Base-by-base conservation (phyloP, 2,797 vertebrate species). In the Characodon lateralis region DNA sequence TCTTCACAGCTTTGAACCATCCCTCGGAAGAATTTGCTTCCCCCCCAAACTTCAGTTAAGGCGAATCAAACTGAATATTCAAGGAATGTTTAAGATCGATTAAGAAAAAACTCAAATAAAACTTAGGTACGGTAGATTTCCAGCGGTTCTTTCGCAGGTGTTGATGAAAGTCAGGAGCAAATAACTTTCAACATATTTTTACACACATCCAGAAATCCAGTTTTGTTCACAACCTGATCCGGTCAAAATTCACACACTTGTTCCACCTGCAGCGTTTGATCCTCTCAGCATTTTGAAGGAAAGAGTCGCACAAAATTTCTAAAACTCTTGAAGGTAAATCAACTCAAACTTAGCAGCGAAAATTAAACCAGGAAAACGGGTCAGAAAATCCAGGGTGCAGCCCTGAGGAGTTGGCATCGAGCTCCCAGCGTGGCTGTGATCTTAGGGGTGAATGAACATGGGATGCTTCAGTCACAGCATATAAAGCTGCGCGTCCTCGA, bases 1-100 rank as follows among this genome's bases (percentile, higher is more conserved):
- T 89, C 94, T 79, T 90, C 91, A 94, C 92, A 90, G 94, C 93
- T 91, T 94, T 94, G 91, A 90, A 97, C 91, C 97, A 98, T 98
- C 95, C 96, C 97, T 96, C 91, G 92, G 92, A 92, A 95, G 90
- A 61, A 85, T 87, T 89, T 89, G 39, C 18, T 31, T 72, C 85
- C 93, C 77, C 78, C 82, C 83, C 71, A 66, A 76, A 78, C 73
- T 66, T 72, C 56, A 43, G 48, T 66, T 28, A 76, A 69, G 59
- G 46, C 35, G 22, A 48, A 75, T 39, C 2, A 18, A 28, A 73
- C 74, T 50, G n/a, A 50, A 12, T 0, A 28, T 48, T 26, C 13
- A 69, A 26, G 6, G 14, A 22, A 2, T 46, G 35, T 41, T 43
- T 0, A n/a, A 26, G 79, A 48, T 71, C 63, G 26, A 0, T 31